Evolutionary conservation across 1,140 invertebrate genomes (phyloP), one percentile per base, ranked within the genome.

Genomic region (Psilanteris sp.): DNA sequence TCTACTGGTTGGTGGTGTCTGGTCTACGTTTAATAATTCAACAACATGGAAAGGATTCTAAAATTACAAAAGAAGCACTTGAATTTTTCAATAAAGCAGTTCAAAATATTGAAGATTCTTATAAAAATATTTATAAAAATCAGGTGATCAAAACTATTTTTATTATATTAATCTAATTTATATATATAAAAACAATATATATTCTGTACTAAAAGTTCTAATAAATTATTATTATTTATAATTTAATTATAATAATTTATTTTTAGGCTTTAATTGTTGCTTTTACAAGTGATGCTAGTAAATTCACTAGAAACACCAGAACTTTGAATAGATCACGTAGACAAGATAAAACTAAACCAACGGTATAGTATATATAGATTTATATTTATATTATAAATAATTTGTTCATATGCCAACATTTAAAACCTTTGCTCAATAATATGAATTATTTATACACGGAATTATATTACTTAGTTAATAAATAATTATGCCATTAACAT

Each of bases 11-110:
- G 44, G 90, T 91, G 61, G 86, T 93, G 20, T 88, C 88, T 14
- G 90, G 90, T 9, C 83, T 94, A 4, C 90, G 91, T 74, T 84
- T 91, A n/a, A 70, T 94, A 3, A 87, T 90, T 41, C 91, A 93
- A 79, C 85, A 89, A 27, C 91, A 95, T 85, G 93, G 93, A 4
- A 90, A 91, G 44, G 91, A 92, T 77, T 93, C 93, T 0, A 81
- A 90, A 9, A 88, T 91, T 77, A 86, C 90, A 3, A 90, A 90
- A 70, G 93, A 95, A 88, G 93, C 93, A 34, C 90, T 92, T 61
- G 88, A 90, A 52, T 73, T 94, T 9, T 81, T 94, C 3, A 90
- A 89, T 80, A 87, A 91, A 36, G 90, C 89, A 2, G 77, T 94
- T 7, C 78, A 87, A 31, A 85, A 89, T 3, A 75, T 94, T 15